These are phyloP conservation scores for Enhydra lutris DNA, from an alignment of 2,113 vertebrate genomes.

Conservation along the genomic window DNA sequence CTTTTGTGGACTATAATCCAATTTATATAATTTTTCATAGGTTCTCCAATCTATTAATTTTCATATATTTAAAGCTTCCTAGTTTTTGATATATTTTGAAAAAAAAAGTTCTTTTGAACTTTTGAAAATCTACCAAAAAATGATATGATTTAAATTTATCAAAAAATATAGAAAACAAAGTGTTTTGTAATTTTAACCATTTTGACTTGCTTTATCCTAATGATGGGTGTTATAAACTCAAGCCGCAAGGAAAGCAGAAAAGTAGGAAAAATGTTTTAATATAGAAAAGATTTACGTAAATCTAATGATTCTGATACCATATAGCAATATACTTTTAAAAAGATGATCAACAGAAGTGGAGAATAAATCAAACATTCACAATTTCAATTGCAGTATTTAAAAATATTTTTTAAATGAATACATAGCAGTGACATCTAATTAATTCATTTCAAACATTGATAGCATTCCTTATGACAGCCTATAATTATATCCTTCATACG, in stretches of 20 bases:
- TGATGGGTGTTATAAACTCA: neutral
- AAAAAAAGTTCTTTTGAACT: neutral
- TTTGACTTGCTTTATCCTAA: neutral
- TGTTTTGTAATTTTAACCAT: neutral
- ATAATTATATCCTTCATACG: constrained; percentile 5
- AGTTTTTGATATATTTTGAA: neutral
- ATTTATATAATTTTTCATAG: neutral
- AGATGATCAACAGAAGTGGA: neutral
- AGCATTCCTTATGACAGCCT: neutral
- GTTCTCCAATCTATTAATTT: neutral
- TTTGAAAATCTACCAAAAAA: neutral
- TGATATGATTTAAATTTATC: neutral
- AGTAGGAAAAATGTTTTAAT: neutral
- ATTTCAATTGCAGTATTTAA: constrained; percentile 28
- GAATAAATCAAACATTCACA: constrained; percentile 29
- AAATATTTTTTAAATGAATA: constrained; percentile 25
- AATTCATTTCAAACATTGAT: constrained; percentile 37
- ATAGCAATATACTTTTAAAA: neutral
- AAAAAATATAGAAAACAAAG: neutral
- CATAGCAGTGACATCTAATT: neutral
- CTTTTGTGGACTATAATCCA: neutral
- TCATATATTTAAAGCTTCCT: neutral
- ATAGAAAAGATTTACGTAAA: neutral
- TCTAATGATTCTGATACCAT: neutral
- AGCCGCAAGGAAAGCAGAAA: neutral